These are phyloP conservation scores for Harpagifer antarcticus DNA, from an alignment of 2,797 vertebrate genomes.

Conservation along the genomic window DNA sequence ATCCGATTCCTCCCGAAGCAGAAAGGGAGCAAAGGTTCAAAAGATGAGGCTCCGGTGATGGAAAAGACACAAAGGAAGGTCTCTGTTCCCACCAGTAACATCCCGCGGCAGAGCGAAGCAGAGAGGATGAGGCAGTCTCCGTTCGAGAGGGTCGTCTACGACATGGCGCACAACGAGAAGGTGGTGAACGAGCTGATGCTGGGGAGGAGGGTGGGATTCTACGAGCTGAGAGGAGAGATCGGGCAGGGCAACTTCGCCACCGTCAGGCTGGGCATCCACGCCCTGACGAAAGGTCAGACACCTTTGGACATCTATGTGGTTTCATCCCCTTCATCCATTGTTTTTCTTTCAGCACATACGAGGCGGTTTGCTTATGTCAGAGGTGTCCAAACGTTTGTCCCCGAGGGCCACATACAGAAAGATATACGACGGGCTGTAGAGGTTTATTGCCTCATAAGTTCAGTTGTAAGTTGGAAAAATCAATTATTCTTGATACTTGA, in stretches of 20 bases:
- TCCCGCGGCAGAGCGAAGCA: constrained; percentile 64
- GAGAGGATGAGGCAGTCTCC: constrained; percentile 74
- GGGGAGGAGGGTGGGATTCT: constrained; percentile 83
- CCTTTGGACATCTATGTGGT: neutral
- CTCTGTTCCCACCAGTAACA: neutral
- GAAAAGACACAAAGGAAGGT: constrained; percentile 44
- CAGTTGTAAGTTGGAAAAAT: no score
- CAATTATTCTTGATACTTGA: no score
- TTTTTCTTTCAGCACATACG: neutral
- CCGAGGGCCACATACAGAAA: no score
- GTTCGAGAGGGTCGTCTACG: constrained; percentile 82
- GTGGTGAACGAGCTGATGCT: constrained; percentile 78
- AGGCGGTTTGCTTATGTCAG: neutral
- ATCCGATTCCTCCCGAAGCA: constrained; percentile 57
- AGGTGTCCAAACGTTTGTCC: no score
- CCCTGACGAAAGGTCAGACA: constrained; percentile 83
- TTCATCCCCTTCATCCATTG: neutral
- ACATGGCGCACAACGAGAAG: constrained; percentile 83
- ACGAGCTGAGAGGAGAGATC: constrained; percentile 85
- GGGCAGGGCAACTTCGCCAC: constrained; percentile 86
- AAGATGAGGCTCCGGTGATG: constrained; percentile 40
- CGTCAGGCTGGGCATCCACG: constrained; percentile 84
- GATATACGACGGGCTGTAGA: no score
- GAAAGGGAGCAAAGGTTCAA: constrained; percentile 63
- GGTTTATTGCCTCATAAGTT: no score